phyloP scores from a whole-genome alignment of 2,888 invertebrate species.

The Polylopha cassiicola region DNA sequence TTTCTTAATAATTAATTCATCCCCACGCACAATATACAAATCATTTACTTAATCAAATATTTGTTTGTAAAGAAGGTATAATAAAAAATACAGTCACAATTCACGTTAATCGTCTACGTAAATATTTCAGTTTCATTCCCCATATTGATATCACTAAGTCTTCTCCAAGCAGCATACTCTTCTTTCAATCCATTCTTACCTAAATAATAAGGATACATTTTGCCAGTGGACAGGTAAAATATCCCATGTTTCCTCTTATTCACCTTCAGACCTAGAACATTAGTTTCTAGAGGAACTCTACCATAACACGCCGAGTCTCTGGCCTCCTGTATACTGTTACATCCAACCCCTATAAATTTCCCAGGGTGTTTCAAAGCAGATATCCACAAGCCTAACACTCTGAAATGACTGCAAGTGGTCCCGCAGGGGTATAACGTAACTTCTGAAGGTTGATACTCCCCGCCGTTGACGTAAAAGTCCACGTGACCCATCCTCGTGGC shows the following conservation, averaged over 20 bases:
- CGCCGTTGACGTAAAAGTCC: constrained; percentile 65
- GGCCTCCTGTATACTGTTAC: constrained; percentile 56
- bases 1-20: no score
- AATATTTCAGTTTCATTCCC: constrained; percentile 53
- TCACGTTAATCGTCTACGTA: constrained; percentile 34
- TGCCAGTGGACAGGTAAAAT: constrained; percentile 57
- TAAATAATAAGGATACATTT: constrained; percentile 55
- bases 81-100: neutral
- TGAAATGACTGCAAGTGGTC: constrained; percentile 62
- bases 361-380: constrained; percentile 51
- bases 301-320: constrained; percentile 53
- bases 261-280: constrained; percentile 47
- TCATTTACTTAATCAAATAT: no score
- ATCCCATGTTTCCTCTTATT: constrained; percentile 50
- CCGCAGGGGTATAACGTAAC: constrained; percentile 54
- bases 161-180: constrained; percentile 54
- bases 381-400: constrained; percentile 53
- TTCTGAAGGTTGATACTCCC: constrained; percentile 65
- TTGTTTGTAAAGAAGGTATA: no score
- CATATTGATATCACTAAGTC: constrained; percentile 50
- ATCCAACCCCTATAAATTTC: constrained; percentile 57
- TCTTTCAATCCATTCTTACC: constrained; percentile 51
- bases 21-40: no score
- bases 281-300: constrained; percentile 43
- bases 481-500: constrained; percentile 63